A percentile compares a stretch with the other conserved stretches of the same genome.
Evolutionary conservation across 23 tunicate genomes (phyloP).

Genomic region (Halocynthia aurantium): DNA sequence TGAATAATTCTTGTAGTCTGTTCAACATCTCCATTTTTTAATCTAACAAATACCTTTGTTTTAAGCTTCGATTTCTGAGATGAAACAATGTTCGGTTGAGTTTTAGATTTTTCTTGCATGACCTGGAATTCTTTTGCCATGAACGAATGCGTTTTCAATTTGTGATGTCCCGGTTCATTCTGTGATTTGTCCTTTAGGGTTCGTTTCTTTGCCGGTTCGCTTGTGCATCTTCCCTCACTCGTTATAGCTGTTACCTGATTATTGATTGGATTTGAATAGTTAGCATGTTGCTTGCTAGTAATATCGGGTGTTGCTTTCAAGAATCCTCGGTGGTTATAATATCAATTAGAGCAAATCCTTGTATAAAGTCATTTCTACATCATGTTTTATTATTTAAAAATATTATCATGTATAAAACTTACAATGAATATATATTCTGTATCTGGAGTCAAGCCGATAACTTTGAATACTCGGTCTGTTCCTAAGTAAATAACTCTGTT

Average conservation of each 20-base stretch:
- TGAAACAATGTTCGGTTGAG: constrained; percentile 20
- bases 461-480: constrained; percentile 40
- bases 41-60: background rate
- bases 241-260: constrained; percentile 81
- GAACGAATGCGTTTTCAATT: constrained; percentile 80
- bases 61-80: constrained; percentile 2
- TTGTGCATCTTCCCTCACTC: constrained; percentile 79
- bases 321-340: background rate
- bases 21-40: too few relatives aligned
- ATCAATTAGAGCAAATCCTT: background rate
- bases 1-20: too few relatives aligned
- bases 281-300: background rate
- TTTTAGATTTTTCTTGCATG: constrained; percentile 59
- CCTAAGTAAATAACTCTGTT: constrained; percentile 68
- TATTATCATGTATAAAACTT: background rate
- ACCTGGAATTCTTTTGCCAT: constrained; percentile 89
- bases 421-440: constrained; percentile 88
- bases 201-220: constrained; percentile 80
- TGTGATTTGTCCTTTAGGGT: constrained; percentile 72
- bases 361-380: background rate
- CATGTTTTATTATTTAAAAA: too few relatives aligned
- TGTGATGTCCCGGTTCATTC: constrained; percentile 76
- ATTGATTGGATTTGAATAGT: background rate
- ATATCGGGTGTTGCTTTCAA: background rate
- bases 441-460: constrained; percentile 63